A percentile compares a stretch with the other conserved stretches of the same genome.
Evolutionary conservation across 1,140 invertebrate genomes (phyloP).

Genomic region (Hypothenemus hampei): DNA sequence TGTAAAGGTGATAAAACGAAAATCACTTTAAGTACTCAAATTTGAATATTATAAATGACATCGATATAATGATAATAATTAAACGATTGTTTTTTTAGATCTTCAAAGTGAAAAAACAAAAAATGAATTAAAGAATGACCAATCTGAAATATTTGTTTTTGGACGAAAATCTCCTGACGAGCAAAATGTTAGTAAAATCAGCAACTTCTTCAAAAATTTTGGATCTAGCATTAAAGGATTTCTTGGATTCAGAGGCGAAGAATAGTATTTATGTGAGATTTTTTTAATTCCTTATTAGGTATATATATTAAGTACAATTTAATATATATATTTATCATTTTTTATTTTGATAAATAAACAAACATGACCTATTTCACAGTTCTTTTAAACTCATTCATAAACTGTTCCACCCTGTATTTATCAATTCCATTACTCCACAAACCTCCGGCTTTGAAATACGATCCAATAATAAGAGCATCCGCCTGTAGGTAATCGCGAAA

Average conservation of each 20-base stretch:
- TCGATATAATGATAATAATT: neutral
- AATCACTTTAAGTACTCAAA: neutral
- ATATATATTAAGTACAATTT: too few species aligned
- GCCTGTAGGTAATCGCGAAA: slow-evolving; percentile 55
- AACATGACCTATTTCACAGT: too few species aligned
- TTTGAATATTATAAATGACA: neutral
- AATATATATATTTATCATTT: too few species aligned
- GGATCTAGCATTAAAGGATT: slow-evolving; percentile 30
- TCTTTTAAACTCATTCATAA: slow-evolving; percentile 49
- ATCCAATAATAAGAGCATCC: slow-evolving; percentile 72
- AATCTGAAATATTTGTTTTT: slow-evolving; percentile 31
- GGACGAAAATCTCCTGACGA: slow-evolving; percentile 23
- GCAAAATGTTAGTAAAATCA: slow-evolving; percentile 26
- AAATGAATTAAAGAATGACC: slow-evolving; percentile 3
- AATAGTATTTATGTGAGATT: neutral
- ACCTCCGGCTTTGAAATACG: slow-evolving; percentile 67
- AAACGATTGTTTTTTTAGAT: neutral
- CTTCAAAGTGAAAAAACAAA: neutral
- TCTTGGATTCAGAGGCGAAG: slow-evolving; percentile 22
- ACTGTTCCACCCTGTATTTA: slow-evolving; percentile 47
- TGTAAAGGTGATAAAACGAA: slow-evolving; percentile 1
- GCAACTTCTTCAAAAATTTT: slow-evolving; percentile 28
- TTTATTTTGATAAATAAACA: too few species aligned
- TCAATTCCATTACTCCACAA: slow-evolving; percentile 56
- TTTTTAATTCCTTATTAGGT: too few species aligned